Conservation (phyloP, 2,797 vertebrate species). For the Tadarida brasiliensis region DNA sequence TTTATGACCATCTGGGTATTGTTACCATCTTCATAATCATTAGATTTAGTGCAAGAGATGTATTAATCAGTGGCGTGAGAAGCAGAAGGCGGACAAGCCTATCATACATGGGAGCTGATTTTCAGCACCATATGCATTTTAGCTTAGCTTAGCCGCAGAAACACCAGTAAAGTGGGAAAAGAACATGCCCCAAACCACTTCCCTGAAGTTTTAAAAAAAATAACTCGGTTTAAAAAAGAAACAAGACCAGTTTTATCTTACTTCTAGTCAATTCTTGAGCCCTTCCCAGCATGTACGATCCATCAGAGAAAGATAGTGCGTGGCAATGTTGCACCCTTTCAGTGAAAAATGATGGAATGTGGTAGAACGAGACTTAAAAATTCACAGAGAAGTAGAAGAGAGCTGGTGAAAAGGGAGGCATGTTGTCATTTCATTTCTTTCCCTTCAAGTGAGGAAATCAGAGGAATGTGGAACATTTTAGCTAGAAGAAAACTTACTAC, state of each 20-base stretch:
- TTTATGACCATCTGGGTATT: conserved; percentile 76
- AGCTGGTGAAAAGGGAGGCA: not conserved
- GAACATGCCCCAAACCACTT: not conserved
- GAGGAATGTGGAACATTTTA: not conserved
- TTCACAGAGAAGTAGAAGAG: not conserved
- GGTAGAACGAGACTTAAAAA: not conserved
- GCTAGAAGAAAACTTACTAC: not conserved
- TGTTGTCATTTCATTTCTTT: not conserved
- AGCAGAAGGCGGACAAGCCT: conserved; percentile 40
- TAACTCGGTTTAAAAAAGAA: not conserved
- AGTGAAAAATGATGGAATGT: not conserved
- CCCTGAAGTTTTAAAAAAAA: conserved; percentile 14
- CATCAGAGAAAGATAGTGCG: not conserved
- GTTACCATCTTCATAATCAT: conserved; percentile 76
- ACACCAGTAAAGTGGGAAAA: not conserved
- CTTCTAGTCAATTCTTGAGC: not conserved
- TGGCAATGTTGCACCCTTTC: not conserved
- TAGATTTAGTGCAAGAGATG: conserved; percentile 65
- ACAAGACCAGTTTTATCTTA: not conserved
- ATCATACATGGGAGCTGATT: not conserved
- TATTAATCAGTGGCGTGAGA: conserved; percentile 72
- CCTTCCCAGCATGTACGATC: not conserved
- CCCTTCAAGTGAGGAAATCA: not conserved
- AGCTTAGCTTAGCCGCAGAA: conserved; percentile 46
- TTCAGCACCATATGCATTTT: conserved; percentile 26